Percentiles rank a stretch among this genome's conserved stretches.
Evolutionary conservation across 2,888 invertebrate species (phyloP).

Genomic region (Hirtodrosophila alboralis): DNA sequence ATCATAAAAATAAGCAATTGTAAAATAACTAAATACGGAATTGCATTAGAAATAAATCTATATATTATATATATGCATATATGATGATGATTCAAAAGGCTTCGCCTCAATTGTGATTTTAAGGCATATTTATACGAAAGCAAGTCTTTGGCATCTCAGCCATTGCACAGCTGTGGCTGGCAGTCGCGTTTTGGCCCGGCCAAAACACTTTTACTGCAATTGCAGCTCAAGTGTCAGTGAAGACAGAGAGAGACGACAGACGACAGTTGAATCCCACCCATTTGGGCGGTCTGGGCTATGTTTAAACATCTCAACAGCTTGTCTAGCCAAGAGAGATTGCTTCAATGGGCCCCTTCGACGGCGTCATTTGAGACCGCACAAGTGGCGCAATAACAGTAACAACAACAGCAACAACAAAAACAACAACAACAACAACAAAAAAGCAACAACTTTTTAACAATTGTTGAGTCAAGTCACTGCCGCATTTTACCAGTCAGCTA

Average conservation of each 20-base stretch:
- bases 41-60: too few relatives aligned
- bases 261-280: conserved; percentile 28
- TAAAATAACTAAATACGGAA: too few relatives aligned
- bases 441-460: conserved; percentile 14
- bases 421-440: conserved; percentile 13
- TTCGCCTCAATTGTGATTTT: too few relatives aligned
- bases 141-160: not conserved
- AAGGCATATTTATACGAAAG: conserved; percentile 7
- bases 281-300: conserved; percentile 19
- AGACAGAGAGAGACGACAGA: too few relatives aligned
- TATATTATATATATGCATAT: too few relatives aligned
- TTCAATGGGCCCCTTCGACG: conserved; percentile 17
- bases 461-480: conserved; percentile 43
- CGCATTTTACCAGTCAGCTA: conserved; percentile 45
- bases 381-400: conserved; percentile 55
- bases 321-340: conserved; percentile 32
- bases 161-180: conserved; percentile 8
- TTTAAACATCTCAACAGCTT: conserved; percentile 37
- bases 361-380: conserved; percentile 63
- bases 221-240: conserved; percentile 49
- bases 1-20: too few relatives aligned
- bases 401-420: conserved; percentile 12
- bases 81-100: too few relatives aligned
- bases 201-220: conserved; percentile 47
- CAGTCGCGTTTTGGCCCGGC: conserved; percentile 3